Conservation (phyloP, 2,888 invertebrate genomes). For the Parnassius apollo region DNA sequence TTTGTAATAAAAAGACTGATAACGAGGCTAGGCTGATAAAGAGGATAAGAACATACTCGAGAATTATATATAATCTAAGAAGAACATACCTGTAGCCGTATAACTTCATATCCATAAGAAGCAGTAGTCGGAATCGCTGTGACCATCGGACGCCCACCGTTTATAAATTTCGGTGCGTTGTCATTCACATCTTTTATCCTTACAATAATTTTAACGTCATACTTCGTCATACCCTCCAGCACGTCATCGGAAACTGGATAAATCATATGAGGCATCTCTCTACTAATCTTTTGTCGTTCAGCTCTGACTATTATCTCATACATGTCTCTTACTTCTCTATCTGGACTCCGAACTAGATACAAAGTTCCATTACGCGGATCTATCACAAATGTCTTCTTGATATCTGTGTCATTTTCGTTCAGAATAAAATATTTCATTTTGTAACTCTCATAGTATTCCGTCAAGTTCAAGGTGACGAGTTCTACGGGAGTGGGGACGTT, state of each 20-base stretch:
- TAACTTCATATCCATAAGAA: slow-evolving; percentile 90
- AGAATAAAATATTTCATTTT: slow-evolving; percentile 84
- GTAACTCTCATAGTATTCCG: slow-evolving; percentile 83
- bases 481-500: slow-evolving; percentile 88
- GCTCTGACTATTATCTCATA: slow-evolving; percentile 82
- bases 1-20: too few relatives aligned
- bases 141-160: slow-evolving; percentile 88
- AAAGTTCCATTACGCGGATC: slow-evolving; percentile 89
- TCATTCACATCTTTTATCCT: slow-evolving; percentile 91
- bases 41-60: background rate
- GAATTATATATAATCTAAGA: too few relatives aligned
- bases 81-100: slow-evolving; percentile 83
- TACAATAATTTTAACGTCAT: slow-evolving; percentile 90
- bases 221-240: slow-evolving; percentile 85
- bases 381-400: slow-evolving; percentile 85
- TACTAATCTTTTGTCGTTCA: slow-evolving; percentile 80
- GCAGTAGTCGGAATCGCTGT: slow-evolving; percentile 91
- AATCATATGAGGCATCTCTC: slow-evolving; percentile 87
- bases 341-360: slow-evolving; percentile 86
- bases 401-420: slow-evolving; percentile 80
- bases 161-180: slow-evolving; percentile 88
- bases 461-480: slow-evolving; percentile 88
- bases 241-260: slow-evolving; percentile 89
- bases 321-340: slow-evolving; percentile 85
- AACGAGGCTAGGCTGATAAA: too few relatives aligned